A percentile compares a stretch with the other conserved stretches of the same genome.
Evolutionary conservation across 2,797 vertebrate species (phyloP).

Genomic region (Mus minutoides): DNA sequence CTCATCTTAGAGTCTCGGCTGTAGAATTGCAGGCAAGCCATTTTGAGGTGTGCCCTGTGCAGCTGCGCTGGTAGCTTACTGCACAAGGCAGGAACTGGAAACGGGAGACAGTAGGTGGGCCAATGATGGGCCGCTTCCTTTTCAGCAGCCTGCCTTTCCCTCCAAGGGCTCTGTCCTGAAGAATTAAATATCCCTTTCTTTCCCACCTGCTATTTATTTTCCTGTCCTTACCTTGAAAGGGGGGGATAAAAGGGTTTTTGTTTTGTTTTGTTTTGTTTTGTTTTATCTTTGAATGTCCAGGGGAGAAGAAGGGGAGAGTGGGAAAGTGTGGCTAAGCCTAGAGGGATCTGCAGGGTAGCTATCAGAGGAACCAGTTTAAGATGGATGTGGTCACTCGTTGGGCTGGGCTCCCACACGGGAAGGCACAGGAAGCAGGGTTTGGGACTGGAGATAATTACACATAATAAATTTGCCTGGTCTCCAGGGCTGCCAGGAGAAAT

Average conservation of each 20-base stretch:
- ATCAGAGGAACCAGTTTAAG: not conserved
- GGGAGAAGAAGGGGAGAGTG: not conserved
- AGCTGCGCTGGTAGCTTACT: not conserved
- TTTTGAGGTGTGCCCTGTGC: not conserved
- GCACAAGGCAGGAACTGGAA: not conserved
- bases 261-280: not conserved
- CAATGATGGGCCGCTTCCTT: not conserved
- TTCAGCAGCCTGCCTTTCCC: not conserved
- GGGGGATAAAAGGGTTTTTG: too few species aligned
- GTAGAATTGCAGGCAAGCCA: not conserved
- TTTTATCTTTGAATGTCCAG: not conserved
- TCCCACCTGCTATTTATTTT: not conserved
- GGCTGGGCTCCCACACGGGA: not conserved
- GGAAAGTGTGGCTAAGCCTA: not conserved
- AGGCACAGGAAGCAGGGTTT: not conserved
- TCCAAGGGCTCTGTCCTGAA: not conserved
- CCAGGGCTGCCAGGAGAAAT: accelerated
- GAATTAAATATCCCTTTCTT: not conserved
- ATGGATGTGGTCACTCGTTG: not conserved
- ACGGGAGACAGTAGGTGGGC: not conserved
- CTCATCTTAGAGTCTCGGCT: not conserved
- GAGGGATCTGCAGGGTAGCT: not conserved
- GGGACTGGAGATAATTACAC: too few species aligned
- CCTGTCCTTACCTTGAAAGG: not conserved
- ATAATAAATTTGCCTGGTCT: accelerated